Conservation (phyloP, 2,888 invertebrate species). For the Augiades crinisus region DNA sequence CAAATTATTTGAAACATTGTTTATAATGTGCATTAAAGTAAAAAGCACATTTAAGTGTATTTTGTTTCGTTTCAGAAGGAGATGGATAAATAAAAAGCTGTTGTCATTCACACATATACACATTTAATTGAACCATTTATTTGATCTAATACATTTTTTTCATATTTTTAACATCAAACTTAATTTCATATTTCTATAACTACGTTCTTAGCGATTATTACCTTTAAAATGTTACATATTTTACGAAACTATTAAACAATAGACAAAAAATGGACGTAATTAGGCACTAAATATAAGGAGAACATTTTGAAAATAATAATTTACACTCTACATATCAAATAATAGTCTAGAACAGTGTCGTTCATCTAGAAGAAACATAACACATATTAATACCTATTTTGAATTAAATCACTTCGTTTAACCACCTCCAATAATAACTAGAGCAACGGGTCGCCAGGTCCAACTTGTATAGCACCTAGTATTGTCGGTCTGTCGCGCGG, state of each 20-base stretch:
- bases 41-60: too few relatives aligned
- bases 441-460: constrained; percentile 72
- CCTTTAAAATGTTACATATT: constrained; percentile 64
- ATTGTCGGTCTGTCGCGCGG: constrained; percentile 64
- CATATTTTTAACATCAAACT: too few relatives aligned
- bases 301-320: constrained; percentile 67
- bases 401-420: constrained; percentile 65
- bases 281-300: constrained; percentile 68
- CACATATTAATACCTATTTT: constrained; percentile 73
- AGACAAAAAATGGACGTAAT: constrained; percentile 70
- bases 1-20: too few relatives aligned
- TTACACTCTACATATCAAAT: constrained; percentile 70
- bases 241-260: constrained; percentile 65
- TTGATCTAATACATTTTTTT: too few relatives aligned
- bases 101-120: too few relatives aligned
- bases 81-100: too few relatives aligned
- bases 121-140: too few relatives aligned
- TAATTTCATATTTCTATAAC: too few relatives aligned
- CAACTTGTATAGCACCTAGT: constrained; percentile 78
- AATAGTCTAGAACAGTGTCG: constrained; percentile 66
- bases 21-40: too few relatives aligned
- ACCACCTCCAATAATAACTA: constrained; percentile 68
- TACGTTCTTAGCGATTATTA: too few relatives aligned
- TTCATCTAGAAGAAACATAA: constrained; percentile 70
- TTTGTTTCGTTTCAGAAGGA: too few relatives aligned